Evolutionary conservation across 2,113 vertebrate genomes (phyloP), one percentile per base, ranked within the genome.

Genomic region (Hippocampus mohnikei): DNA sequence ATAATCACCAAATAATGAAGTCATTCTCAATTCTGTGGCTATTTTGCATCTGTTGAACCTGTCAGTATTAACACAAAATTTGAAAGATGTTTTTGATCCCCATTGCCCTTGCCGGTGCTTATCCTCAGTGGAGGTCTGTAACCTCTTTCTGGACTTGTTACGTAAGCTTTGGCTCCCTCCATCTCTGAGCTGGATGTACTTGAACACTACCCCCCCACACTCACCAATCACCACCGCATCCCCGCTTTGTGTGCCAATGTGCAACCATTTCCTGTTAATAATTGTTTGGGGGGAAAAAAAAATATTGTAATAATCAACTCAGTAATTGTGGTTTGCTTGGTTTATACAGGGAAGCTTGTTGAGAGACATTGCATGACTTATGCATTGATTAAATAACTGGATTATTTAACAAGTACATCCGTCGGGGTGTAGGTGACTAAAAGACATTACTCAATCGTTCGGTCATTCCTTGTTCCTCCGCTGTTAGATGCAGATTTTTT

Each of bases 91-190:
- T 73, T 80, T 83, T 82, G 76, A 87, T 85, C 79, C 61, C 42
- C 21, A 10, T 66, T 73, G 75, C 76, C 85, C 77, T 84, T 74
- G 81, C 68, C 78, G 77, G 62, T 86, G 74, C 69, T 74, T 81
- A 80, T 85, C 85, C 87, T 81, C 72, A 73, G 72, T 78, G 72
- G 77, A 84, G 78, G 79, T 83, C 20, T 9, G n/a, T 20, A 37
- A 56, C 52, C 71, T 73, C 67, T 73, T 56, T 87, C 81, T 84
- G 80, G 82, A 83, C 74, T 71, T 67, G 75, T 90, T 91, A 91
- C 78, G 78, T 89, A 89, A 91, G 80, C 75, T 72, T 82, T 41
- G 66, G 77, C 73, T 69, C 71, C 41, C 76, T 71, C 69, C 72
- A 66, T 72, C 71, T 78, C 60, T 74, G 82, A 79, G 72, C 74